Conservation (phyloP, 2,888 invertebrate species). For the Malthinus flaveolus region DNA sequence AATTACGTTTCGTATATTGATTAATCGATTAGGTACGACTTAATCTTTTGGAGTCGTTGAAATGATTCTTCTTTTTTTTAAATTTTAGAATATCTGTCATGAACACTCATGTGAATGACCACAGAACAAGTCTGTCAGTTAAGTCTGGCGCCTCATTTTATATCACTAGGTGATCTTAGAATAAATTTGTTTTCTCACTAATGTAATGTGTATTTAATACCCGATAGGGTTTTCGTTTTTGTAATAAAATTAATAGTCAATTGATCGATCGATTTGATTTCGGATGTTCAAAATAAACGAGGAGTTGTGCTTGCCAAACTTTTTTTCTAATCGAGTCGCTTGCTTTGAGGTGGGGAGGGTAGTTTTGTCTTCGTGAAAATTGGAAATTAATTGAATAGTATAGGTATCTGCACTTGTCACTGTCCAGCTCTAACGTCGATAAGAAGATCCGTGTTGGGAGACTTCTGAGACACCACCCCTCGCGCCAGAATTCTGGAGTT, state of each 20-base stretch:
- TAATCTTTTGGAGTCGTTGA: conserved; percentile 11
- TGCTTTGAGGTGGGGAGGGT: no score
- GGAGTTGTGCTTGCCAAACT: no score
- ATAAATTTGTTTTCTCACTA: conserved; percentile 29
- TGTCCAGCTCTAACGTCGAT: no score
- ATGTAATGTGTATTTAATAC: conserved; percentile 7
- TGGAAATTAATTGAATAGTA: no score
- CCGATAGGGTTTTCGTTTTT: not conserved
- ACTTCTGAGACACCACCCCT: no score
- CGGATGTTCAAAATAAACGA: no score
- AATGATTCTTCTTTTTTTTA: not conserved
- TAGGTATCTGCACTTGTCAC: no score
- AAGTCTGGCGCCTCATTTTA: conserved; percentile 33
- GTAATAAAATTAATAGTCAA: not conserved
- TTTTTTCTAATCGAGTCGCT: no score
- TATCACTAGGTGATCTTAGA: conserved; percentile 30
- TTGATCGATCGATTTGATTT: no score
- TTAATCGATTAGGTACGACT: conserved; percentile 2
- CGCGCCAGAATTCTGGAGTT: no score
- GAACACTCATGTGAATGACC: conserved; percentile 30
- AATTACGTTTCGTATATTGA: not conserved
- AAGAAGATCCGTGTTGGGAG: no score
- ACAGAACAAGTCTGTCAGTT: conserved; percentile 30
- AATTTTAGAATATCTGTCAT: conserved; percentile 9
- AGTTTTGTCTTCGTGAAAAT: no score